Evolutionary conservation across 1,140 invertebrate species (phyloP).

Genomic region (Trachymyrmex cornetzi): DNA sequence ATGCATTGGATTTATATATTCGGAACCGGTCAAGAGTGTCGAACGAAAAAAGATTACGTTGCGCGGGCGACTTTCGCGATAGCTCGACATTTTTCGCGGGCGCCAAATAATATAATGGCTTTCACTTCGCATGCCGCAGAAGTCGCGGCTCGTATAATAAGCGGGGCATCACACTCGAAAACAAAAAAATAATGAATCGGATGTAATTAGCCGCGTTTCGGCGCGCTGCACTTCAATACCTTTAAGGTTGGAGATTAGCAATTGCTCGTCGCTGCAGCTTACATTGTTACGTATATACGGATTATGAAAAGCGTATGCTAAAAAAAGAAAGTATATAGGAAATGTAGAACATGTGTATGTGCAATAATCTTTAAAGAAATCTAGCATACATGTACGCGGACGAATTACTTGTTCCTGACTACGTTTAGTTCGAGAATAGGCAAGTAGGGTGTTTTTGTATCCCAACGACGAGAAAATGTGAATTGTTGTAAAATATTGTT

Average conservation of each 20-base stretch:
- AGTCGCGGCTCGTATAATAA: slow-evolving; percentile 62
- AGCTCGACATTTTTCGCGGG: slow-evolving; percentile 75
- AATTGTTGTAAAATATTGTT: too few relatives aligned
- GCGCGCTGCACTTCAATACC: slow-evolving; percentile 22
- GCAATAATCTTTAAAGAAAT: slow-evolving; percentile 9
- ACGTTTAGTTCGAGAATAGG: background rate
- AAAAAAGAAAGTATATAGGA: slow-evolving; percentile 39
- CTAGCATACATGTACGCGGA: background rate
- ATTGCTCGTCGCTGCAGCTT: background rate
- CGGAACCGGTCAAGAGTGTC: slow-evolving; percentile 82
- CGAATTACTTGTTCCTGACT: slow-evolving; percentile 5
- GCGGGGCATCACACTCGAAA: slow-evolving; percentile 39
- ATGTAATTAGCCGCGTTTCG: slow-evolving; percentile 58
- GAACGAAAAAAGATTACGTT: slow-evolving; percentile 80
- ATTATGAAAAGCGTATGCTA: slow-evolving; percentile 37
- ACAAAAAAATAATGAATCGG: slow-evolving; percentile 57
- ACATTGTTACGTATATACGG: background rate
- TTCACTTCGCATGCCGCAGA: slow-evolving; percentile 82
- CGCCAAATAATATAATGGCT: slow-evolving; percentile 85
- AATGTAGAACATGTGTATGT: background rate
- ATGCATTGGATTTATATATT: slow-evolving; percentile 75
- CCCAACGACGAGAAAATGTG: too few relatives aligned
- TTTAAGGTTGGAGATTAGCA: slow-evolving; percentile 33
- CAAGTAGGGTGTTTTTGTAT: too few relatives aligned
- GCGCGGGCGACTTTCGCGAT: slow-evolving; percentile 81